Percentiles rank a stretch among this genome's conserved stretches.
Evolutionary conservation across 2,888 invertebrate genomes (phyloP).

Genomic region (Polydrusus cervinus): DNA sequence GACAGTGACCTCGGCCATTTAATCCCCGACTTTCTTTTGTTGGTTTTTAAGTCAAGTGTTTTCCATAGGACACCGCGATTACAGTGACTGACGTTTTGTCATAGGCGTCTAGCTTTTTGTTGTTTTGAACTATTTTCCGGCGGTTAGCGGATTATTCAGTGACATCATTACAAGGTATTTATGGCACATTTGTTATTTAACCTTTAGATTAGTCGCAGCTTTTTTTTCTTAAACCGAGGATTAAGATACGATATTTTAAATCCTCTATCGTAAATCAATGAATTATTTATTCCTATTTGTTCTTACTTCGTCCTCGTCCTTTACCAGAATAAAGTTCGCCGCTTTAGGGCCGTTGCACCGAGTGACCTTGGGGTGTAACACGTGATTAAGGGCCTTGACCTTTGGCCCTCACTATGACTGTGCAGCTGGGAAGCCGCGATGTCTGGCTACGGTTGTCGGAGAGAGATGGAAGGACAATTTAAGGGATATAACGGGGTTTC

Average conservation of each 20-base stretch:
- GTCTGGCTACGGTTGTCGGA: conserved; percentile 29
- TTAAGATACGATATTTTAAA: background rate
- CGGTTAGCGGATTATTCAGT: conserved; percentile 1
- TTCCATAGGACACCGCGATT: conserved; percentile 4
- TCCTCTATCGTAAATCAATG: background rate
- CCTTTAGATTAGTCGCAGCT: too few species aligned
- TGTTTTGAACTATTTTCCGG: conserved; percentile 6
- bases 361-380: conserved; percentile 74
- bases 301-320: conserved; percentile 25
- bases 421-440: conserved; percentile 29
- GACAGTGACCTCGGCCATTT: conserved; percentile 15
- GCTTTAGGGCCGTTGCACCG: conserved; percentile 62
- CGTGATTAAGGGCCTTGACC: conserved; percentile 77
- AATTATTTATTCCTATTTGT: background rate
- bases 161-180: conserved; percentile 22
- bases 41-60: background rate
- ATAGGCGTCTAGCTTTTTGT: conserved; percentile 5
- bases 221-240: background rate
- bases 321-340: conserved; percentile 1
- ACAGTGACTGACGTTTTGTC: conserved; percentile 3
- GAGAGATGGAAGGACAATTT: conserved; percentile 17
- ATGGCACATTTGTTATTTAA: conserved; percentile 16
- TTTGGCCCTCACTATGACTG: conserved; percentile 64
- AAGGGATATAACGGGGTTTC: conserved; percentile 22
- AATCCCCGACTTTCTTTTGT: background rate